A percentile compares a stretch with the other conserved stretches of the same genome.
Evolutionary conservation across 2,797 vertebrate genomes (phyloP).

Genomic region (Acanthiza pusilla): DNA sequence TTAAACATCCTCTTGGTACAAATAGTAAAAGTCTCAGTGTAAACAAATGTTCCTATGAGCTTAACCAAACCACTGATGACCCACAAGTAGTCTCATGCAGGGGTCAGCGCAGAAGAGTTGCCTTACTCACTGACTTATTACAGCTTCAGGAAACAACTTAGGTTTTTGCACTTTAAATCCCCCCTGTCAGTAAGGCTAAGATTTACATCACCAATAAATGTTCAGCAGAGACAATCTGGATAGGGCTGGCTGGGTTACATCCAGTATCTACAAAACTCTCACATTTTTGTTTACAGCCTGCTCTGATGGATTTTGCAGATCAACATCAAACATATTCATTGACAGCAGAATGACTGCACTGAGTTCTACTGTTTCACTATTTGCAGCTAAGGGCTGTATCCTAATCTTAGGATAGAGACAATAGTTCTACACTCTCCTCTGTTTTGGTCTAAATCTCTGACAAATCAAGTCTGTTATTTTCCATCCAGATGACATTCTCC

Average conservation of each 20-base stretch:
- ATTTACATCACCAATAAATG: neutral
- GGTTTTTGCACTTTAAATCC: neutral
- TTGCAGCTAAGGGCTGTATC: neutral
- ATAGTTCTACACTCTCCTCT: neutral
- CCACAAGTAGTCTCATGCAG: neutral
- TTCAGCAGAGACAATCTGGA: neutral
- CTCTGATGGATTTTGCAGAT: neutral
- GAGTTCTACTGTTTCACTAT: neutral
- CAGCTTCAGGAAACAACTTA: neutral
- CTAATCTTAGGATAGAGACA: neutral
- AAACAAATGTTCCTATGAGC: neutral
- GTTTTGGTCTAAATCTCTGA: neutral
- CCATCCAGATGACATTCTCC: neutral
- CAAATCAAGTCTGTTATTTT: neutral
- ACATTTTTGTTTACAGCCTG: neutral
- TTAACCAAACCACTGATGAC: conserved; percentile 10
- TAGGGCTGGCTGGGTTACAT: neutral
- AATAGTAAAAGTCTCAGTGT: neutral
- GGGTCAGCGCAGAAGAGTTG: neutral
- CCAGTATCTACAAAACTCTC: neutral
- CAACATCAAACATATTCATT: neutral
- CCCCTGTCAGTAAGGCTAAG: neutral
- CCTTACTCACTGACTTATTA: neutral
- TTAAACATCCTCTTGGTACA: conserved; percentile 30
- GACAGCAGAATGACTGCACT: neutral